Conservation (phyloP, 2,888 invertebrate genomes). For the Sphecodes monilicornis region DNA sequence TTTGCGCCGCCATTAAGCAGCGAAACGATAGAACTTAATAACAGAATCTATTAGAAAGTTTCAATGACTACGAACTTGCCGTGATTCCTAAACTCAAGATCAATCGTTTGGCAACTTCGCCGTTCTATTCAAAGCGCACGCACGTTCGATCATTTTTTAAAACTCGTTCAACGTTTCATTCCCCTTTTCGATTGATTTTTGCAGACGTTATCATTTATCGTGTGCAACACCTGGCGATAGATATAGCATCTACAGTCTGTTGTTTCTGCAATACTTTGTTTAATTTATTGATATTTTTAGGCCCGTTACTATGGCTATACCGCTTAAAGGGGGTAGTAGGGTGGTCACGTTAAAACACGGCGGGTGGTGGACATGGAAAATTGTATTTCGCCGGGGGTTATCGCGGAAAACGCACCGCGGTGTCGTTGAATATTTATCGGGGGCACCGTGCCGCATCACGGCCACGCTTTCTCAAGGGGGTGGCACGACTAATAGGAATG, state of each 20-base stretch:
- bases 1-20: conserved; percentile 39
- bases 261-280: too few species aligned
- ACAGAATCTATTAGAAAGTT: conserved; percentile 19
- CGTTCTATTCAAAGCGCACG: neutral
- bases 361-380: neutral
- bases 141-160: neutral
- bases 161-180: neutral
- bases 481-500: conserved; percentile 11
- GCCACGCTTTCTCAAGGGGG: conserved; percentile 4
- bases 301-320: too few species aligned
- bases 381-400: neutral
- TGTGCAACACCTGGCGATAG: too few species aligned
- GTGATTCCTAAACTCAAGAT: neutral
- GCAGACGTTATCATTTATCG: neutral
- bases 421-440: conserved; percentile 5
- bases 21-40: conserved; percentile 8
- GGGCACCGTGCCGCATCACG: neutral
- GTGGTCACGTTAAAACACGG: neutral
- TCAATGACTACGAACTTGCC: neutral
- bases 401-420: neutral
- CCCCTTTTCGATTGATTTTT: neutral
- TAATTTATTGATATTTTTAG: too few species aligned
- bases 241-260: too few species aligned
- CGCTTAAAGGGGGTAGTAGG: neutral
- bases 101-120: neutral